Conservation (phyloP, 1,140 invertebrate species). For the Microvelia longipes region DNA sequence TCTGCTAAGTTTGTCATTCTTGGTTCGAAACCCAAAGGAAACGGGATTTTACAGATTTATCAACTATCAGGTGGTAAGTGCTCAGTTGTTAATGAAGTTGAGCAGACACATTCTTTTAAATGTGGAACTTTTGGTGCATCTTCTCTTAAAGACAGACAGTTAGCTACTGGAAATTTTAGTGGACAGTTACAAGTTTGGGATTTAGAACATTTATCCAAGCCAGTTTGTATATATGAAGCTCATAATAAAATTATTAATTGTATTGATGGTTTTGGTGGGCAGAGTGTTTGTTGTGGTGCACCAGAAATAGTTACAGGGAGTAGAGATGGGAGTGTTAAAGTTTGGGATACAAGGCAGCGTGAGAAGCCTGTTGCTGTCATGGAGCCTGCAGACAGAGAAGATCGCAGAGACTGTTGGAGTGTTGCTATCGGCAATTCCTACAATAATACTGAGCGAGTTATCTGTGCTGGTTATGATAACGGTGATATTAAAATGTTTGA, state of each 20-base stretch:
- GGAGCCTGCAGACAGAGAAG: conserved; percentile 48
- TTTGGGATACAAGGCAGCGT: conserved; percentile 88
- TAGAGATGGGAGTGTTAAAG: conserved; percentile 81
- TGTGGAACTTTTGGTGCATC: conserved; percentile 86
- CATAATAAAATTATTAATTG: conserved; percentile 81
- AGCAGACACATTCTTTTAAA: conserved; percentile 71
- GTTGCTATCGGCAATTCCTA: conserved; percentile 77
- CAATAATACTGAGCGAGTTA: conserved; percentile 64
- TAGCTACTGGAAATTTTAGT: conserved; percentile 84
- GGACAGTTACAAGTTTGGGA: conserved; percentile 68
- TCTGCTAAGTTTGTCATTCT: conserved; percentile 80
- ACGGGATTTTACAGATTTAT: conserved; percentile 75
- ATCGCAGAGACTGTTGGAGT: conserved; percentile 68
- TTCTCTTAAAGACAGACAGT: conserved; percentile 52
- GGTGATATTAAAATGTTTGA: conserved; percentile 93
- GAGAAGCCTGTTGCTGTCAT: conserved; percentile 76
- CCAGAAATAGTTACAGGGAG: conserved; percentile 89
- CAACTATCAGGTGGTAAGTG: conserved; percentile 58
- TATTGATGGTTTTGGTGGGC: conserved; percentile 85
- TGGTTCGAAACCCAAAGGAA: conserved; percentile 67
- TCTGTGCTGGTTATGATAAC: conserved; percentile 89
- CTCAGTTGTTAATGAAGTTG: conserved; percentile 49
- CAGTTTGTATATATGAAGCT: conserved; percentile 69
- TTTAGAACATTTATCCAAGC: conserved; percentile 45
- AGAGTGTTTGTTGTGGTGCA: conserved; percentile 64